phyloP scores from a whole-genome alignment of 2,797 vertebrate species.

The Bufotes viridis region DNA sequence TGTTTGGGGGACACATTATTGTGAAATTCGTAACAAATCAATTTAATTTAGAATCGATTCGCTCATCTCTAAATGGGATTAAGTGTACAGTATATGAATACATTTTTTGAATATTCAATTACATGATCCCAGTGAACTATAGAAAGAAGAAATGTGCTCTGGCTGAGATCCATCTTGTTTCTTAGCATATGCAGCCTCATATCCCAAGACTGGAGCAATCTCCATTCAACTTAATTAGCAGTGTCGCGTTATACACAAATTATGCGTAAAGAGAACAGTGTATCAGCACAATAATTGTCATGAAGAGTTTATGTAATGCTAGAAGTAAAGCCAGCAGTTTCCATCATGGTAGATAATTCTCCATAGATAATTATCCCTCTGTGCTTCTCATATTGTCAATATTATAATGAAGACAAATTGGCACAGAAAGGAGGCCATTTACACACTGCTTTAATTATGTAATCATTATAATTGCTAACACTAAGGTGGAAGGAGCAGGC shows the following conservation, averaged over 20 bases:
- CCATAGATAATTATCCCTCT: constrained; percentile 46
- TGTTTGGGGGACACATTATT: no score
- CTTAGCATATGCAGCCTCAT: constrained; percentile 33
- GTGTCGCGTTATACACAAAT: constrained; percentile 52
- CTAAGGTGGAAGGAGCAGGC: constrained; percentile 39
- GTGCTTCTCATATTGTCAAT: constrained; percentile 51
- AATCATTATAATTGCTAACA: constrained; percentile 53
- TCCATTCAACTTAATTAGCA: constrained; percentile 56
- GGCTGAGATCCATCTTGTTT: constrained; percentile 19
- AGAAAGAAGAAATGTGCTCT: background rate
- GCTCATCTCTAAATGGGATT: no score
- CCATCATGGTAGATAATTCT: constrained; percentile 46
- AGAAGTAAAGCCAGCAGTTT: constrained; percentile 38
- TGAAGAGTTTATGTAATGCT: constrained; percentile 48
- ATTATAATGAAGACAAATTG: constrained; percentile 56
- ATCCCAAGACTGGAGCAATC: constrained; percentile 36
- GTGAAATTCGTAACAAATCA: no score
- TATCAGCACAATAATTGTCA: constrained; percentile 55
- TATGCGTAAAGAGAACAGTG: constrained; percentile 48
- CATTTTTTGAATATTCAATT: background rate
- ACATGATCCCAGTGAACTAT: background rate
- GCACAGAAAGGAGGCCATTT: constrained; percentile 30
- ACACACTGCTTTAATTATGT: constrained; percentile 48
- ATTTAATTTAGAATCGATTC: no score
- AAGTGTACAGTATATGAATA: background rate